phyloP scores from a whole-genome alignment of 1,140 invertebrate genomes.

The Liolophura sinensis region DNA sequence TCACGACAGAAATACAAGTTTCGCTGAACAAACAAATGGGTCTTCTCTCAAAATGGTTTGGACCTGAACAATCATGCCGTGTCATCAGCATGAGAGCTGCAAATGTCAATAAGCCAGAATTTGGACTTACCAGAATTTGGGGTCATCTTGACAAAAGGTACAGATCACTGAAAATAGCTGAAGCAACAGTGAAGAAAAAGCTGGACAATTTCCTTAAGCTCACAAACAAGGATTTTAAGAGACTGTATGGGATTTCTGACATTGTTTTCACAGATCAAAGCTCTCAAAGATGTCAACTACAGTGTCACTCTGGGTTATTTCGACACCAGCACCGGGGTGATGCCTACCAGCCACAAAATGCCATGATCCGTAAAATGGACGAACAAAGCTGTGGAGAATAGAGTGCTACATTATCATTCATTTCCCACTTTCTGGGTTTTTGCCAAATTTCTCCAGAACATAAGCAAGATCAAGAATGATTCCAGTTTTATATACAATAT shows the following conservation, averaged over 20 bases:
- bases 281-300: conserved; percentile 15
- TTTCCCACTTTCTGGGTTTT: conserved; percentile 27
- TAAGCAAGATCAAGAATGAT: conserved; percentile 16
- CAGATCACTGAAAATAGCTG: conserved; percentile 16
- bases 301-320: conserved; percentile 15
- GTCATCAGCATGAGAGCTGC: conserved; percentile 10
- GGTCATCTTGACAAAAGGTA: conserved; percentile 20
- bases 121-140: conserved; percentile 16
- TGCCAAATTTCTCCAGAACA: conserved; percentile 15
- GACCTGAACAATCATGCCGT: conserved; percentile 1
- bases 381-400: conserved; percentile 17
- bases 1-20: conserved; percentile 8
- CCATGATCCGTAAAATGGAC: conserved; percentile 22
- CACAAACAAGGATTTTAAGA: conserved; percentile 7
- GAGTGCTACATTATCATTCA: conserved; percentile 7
- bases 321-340: conserved; percentile 20
- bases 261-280: conserved; percentile 21
- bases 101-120: conserved; percentile 4
- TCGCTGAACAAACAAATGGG: conserved; percentile 12
- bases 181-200: conserved; percentile 10
- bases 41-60: conserved; percentile 20
- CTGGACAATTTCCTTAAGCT: conserved; percentile 16
- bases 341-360: conserved; percentile 24
- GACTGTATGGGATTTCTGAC: conserved; percentile 22
- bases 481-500: conserved; percentile 13